A percentile compares a stretch with the other conserved stretches of the same genome.
Evolutionary conservation across 2,888 invertebrate species (phyloP).

Genomic region (Protodeltote pygarga): DNA sequence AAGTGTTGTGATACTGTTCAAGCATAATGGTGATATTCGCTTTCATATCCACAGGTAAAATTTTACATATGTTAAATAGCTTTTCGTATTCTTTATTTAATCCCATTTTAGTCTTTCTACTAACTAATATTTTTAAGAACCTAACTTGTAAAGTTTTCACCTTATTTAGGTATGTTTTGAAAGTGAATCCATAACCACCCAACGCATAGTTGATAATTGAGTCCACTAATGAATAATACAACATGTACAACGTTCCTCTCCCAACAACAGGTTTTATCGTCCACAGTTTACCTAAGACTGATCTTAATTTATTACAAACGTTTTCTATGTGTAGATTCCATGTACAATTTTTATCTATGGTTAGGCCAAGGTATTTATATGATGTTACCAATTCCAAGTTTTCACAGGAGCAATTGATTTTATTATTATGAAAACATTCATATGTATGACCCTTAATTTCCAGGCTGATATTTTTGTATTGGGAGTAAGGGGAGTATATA

Average conservation of each 20-base stretch:
- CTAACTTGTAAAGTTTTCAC: not conserved
- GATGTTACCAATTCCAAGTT: not conserved
- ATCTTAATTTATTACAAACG: not conserved
- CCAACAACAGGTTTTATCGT: not conserved
- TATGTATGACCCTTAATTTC: conserved; percentile 1
- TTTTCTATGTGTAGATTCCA: not conserved
- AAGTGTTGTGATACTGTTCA: not conserved
- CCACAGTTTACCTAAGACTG: not conserved
- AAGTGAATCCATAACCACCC: not conserved
- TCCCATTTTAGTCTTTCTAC: not conserved
- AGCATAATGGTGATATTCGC: not conserved
- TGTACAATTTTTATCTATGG: not conserved
- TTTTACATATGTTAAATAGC: not conserved
- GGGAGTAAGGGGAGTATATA: not conserved
- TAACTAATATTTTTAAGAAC: not conserved
- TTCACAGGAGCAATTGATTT: not conserved
- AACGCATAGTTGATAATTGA: not conserved
- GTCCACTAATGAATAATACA: not conserved
- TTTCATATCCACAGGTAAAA: not conserved
- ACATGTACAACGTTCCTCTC: not conserved
- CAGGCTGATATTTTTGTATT: not conserved
- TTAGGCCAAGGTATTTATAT: not conserved
- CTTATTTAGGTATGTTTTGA: not conserved
- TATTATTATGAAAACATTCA: not conserved
- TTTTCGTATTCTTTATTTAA: not conserved